Evolutionary conservation across 92 coral and sea anemone species (phyloP), one percentile per base, ranked within the genome.

Genomic region (Epizoanthus ramosus): DNA sequence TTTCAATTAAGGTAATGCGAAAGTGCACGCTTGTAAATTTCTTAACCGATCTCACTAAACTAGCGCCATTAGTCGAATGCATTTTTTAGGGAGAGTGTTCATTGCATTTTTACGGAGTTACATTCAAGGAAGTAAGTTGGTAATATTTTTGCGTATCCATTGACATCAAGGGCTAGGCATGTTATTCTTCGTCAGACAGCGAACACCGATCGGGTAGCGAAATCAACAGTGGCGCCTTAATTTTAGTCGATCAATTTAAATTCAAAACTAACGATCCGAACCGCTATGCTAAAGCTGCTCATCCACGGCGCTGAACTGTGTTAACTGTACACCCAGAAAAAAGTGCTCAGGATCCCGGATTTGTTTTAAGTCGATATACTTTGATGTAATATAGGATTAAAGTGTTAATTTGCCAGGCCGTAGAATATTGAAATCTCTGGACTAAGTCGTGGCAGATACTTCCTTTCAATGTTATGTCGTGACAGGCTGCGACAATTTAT

Each of bases 1-100:
- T 61, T 59, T 47, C 45, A 57, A 7, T 59, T 28, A 45, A 77
- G 82, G 82, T 60, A 60, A 76, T 10, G 37, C 12, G 15, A 21
- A 3, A 41, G 18, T 61, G 10, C 39, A 21, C 70, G 37, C 15
- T 77, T 15, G 35, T 10, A 22, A 39, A 23, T 23, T 41, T 71
- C 31, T 43, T 21, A 50, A 50, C 23, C 7, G 16, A 39, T 17
- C n/a, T 25, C 14, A 33, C 22, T 17, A 37, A 58, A 75, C 16
- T 57, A 22, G 31, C 16, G 25, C 31, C 35, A 19, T 63, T 37
- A 19, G 82, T 35, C 9, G 52, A 13, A 47, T 45, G 54, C 54
- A 50, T 39, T 8, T 8, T 33, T 37, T 14, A 60, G 16, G 70
- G 16, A 39, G 58, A 43, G 52, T n/a, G 37, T 43, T 19, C 66